A percentile compares a stretch with the other conserved stretches of the same genome.
Conservation (phyloP, 2,797 vertebrate genomes). For the Anguilla megastoma region DNA sequence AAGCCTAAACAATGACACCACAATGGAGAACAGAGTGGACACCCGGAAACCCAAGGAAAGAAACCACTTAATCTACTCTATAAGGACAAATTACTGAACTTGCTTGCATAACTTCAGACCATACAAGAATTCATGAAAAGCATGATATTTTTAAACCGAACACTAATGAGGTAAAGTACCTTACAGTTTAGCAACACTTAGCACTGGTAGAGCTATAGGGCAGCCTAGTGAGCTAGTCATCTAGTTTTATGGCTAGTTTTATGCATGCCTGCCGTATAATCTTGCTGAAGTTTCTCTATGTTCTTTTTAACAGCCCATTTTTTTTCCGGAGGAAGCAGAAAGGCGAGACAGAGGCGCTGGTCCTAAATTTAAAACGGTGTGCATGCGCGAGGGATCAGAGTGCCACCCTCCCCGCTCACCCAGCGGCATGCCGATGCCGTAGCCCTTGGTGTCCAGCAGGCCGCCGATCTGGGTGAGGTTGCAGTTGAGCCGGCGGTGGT, state of each 20-base stretch:
- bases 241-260: no score
- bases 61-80: no score
- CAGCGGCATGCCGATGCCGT: conserved; percentile 88
- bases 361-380: neutral
- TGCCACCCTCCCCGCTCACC: conserved; percentile 60
- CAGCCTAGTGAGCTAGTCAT: neutral
- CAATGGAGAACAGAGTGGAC: neutral
- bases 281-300: neutral
- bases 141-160: neutral
- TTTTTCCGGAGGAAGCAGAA: no score
- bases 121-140: neutral
- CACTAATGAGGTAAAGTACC: neutral
- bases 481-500: conserved; percentile 87
- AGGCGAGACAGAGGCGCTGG: neutral
- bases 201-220: neutral
- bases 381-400: neutral
- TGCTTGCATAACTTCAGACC: neutral
- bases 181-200: neutral
- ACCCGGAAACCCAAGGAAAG: neutral
- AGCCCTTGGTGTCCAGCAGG: conserved; percentile 89
- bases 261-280: neutral
- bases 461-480: conserved; percentile 91
- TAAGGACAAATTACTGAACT: neutral
- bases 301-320: neutral
- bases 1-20: neutral